Base-by-base conservation (phyloP, 2,797 vertebrate species). In the Pyrrhura leucotis region DNA sequence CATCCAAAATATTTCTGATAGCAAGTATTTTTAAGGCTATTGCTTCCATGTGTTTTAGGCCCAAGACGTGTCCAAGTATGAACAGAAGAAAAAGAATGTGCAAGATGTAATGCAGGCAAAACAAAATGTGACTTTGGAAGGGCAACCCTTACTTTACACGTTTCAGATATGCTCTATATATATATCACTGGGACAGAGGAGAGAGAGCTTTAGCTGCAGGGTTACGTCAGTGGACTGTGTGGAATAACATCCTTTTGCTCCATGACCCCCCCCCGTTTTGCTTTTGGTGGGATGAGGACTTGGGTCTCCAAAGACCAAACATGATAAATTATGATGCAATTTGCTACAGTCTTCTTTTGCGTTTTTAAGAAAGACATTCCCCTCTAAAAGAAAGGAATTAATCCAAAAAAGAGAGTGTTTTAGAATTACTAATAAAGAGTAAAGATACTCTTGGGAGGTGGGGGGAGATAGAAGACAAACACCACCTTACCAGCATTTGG, bases 401-500 rank as follows among this genome's bases (percentile, higher is more conserved):
- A 90, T 83, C 17, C 56, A 91, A 83, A 96, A 40, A 7, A 74
- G 39, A 28, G 5, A 3, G 11, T 2, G 0, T 39, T 39, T 79
- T 44, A 54, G 23, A 22, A 80, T 20, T 69, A 50, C 22, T 50
- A 66, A 33, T 6, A n/a, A 58, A 63, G 39, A 81, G 17, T 45
- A 84, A 59, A 45, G 48, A 85, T 58, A 53, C 20, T 87, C 23
- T 42, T 88, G 77, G 75, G 66, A 51, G 13, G 50, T 47, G 5
- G 33, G 18, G 13, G 65, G 25, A 74, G 8, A 37, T 31, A 75
- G 51, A 91, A 84, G 29, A 81, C 29, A 63, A 75, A 48, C 9
- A 79, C 74, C 28, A 75, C 86, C 97, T 98, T 98, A 99, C 99
- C 98, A 96, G 98, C 96, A 93, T 97, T 98, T 5, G 99, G 99